Percentiles rank a stretch among this genome's conserved stretches.
Evolutionary conservation across 2,797 vertebrate genomes (phyloP).

Genomic region (Bradypus variegatus): DNA sequence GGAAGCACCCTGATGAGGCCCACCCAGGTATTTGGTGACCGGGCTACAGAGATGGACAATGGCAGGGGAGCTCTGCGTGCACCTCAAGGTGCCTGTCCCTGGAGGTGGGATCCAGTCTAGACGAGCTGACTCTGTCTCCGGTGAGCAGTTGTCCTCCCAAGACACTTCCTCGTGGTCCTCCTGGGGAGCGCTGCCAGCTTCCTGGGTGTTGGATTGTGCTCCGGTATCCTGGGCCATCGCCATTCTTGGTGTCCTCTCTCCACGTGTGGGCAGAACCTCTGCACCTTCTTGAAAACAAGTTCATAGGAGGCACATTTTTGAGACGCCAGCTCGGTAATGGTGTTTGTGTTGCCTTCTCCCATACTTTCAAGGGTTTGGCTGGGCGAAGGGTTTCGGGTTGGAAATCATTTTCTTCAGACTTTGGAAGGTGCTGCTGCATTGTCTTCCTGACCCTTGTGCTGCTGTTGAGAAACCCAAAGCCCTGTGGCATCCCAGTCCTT

Average conservation of each 20-base stretch:
- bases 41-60: fast-evolving
- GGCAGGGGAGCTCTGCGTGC: fast-evolving
- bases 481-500: no score
- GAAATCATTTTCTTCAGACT: neutral
- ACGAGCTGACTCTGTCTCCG: fast-evolving
- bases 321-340: fast-evolving
- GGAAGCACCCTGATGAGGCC: neutral
- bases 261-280: fast-evolving
- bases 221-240: neutral
- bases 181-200: fast-evolving
- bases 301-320: fast-evolving
- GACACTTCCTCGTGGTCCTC: neutral
- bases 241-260: no score
- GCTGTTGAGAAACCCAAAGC: neutral
- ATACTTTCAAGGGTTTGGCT: neutral
- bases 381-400: neutral
- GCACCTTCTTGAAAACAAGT: neutral
- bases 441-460: fast-evolving
- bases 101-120: fast-evolving
- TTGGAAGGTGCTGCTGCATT: fast-evolving
- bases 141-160: no score
- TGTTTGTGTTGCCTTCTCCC: fast-evolving
- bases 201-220: fast-evolving
- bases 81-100: fast-evolving
- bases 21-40: fast-evolving